These are phyloP conservation scores for Formicarius rufipectus DNA, from an alignment of 2,113 vertebrate genomes.

Conservation along the genomic window DNA sequence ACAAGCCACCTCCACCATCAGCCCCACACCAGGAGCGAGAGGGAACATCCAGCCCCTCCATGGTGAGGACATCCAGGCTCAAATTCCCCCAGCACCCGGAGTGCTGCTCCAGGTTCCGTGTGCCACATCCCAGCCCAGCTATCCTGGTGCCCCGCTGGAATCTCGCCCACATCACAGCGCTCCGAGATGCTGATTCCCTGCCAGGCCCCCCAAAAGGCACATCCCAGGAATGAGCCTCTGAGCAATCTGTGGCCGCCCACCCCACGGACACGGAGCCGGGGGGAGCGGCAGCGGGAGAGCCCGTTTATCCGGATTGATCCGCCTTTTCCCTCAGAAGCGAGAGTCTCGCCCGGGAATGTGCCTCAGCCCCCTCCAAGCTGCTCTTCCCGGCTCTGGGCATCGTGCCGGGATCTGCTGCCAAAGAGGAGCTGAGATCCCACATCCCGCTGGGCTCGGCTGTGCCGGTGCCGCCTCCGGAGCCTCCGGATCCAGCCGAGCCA, in stretches of 20 bases:
- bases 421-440: neutral
- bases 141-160: neutral
- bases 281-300: neutral
- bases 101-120: accelerated
- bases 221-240: neutral
- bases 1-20: neutral
- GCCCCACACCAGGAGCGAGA: accelerated
- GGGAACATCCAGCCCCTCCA: neutral
- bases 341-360: neutral
- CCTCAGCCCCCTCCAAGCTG: neutral
- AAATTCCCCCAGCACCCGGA: neutral
- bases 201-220: neutral
- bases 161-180: neutral
- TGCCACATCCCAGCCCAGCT: neutral
- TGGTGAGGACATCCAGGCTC: neutral
- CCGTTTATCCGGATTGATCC: accelerated
- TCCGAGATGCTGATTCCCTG: neutral
- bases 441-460: neutral
- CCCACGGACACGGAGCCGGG: neutral
- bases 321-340: neutral
- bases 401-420: neutral
- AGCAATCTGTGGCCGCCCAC: neutral
- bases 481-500: neutral
- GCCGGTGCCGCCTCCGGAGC: neutral
- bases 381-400: neutral